Percentiles rank a stretch among this genome's conserved stretches.
Evolutionary conservation across 2,797 vertebrate species (phyloP).

Genomic region (Malurus leucopterus): DNA sequence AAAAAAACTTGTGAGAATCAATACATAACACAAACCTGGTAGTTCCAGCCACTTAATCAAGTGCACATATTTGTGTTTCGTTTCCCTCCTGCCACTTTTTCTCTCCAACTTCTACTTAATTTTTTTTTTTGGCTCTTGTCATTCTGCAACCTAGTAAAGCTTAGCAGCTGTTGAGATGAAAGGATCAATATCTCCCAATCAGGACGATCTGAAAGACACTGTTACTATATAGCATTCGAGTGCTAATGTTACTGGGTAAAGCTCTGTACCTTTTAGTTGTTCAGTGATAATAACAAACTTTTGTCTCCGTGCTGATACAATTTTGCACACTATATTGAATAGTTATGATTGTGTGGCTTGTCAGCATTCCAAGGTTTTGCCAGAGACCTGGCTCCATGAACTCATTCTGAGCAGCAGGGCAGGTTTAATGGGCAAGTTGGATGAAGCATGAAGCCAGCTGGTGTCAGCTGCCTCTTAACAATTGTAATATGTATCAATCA

Average conservation of each 20-base stretch:
- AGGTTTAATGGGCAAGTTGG: constrained; percentile 49
- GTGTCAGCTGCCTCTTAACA: constrained; percentile 46
- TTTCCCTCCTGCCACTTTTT: constrained; percentile 8
- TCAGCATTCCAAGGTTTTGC: constrained; percentile 29
- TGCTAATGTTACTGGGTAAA: not conserved
- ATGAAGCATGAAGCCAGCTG: constrained; percentile 54
- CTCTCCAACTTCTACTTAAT: not conserved
- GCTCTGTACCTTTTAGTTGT: not conserved
- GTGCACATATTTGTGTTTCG: constrained; percentile 39
- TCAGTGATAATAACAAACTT: constrained; percentile 12
- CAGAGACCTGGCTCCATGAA: not conserved
- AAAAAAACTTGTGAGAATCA: constrained; percentile 47
- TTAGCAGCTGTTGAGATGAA: constrained; percentile 45
- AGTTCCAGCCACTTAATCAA: constrained; percentile 48
- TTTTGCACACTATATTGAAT: constrained; percentile 8
- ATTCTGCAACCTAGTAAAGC: constrained; percentile 25
- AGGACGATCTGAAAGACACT: not conserved
- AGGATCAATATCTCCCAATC: constrained; percentile 25
- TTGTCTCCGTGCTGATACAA: not conserved
- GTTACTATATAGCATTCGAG: not conserved
- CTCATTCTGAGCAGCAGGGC: constrained; percentile 27
- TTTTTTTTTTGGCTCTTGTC: not conserved
- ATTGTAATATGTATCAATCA: constrained; percentile 41
- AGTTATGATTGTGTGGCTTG: constrained; percentile 22
- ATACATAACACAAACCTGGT: constrained; percentile 53